Evolutionary conservation across 2,797 vertebrate species (phyloP).

Genomic region (Oophaga sylvatica): DNA sequence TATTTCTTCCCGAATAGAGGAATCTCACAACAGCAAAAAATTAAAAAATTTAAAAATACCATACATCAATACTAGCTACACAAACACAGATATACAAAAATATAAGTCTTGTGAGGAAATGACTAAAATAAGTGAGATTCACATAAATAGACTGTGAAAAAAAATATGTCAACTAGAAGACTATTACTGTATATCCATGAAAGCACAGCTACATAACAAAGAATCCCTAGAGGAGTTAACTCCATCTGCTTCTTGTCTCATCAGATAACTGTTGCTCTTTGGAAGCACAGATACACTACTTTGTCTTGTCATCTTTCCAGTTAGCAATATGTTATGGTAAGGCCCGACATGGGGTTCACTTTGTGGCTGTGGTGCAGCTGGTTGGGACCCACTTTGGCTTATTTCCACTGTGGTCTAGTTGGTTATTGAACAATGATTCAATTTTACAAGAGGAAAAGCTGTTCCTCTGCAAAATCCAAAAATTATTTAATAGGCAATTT

Average conservation of each 20-base stretch:
- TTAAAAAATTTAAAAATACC: no score
- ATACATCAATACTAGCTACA: no score
- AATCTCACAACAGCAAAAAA: no score
- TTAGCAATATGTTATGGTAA: slow-evolving; percentile 1
- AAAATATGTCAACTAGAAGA: neutral
- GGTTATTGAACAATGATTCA: no score
- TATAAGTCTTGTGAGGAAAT: neutral
- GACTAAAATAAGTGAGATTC: neutral
- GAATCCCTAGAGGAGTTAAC: slow-evolving; percentile 4
- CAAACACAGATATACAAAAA: neutral
- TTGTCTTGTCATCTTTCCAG: slow-evolving; percentile 32
- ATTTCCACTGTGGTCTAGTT: no score
- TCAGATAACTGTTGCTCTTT: slow-evolving; percentile 48
- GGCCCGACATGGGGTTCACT: no score
- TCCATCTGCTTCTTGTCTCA: slow-evolving; percentile 38
- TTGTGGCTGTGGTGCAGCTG: no score
- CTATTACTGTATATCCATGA: neutral
- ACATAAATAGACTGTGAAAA: neutral
- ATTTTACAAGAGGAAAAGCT: no score
- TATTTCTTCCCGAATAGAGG: no score
- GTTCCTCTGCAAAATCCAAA: no score
- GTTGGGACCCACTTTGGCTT: no score
- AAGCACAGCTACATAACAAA: neutral
- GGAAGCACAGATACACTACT: slow-evolving; percentile 19
- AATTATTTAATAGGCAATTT: no score